Percentiles rank a stretch among this genome's conserved stretches.
Evolutionary conservation across 2,113 vertebrate species (phyloP).

Genomic region (Gobius niger): DNA sequence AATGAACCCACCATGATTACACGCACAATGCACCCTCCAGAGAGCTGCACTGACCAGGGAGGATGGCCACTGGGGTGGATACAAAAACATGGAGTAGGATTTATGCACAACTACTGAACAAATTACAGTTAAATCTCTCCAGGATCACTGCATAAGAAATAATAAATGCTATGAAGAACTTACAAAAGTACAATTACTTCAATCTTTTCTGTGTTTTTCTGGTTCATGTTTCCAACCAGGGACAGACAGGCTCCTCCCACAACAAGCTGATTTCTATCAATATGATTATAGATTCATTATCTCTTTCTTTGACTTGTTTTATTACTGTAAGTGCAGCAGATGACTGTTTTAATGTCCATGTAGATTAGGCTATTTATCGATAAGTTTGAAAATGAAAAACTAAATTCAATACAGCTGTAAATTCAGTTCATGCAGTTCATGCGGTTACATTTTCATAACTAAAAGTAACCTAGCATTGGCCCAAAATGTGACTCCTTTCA

Average conservation of each 20-base stretch:
- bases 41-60: conserved; percentile 42
- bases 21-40: conserved; percentile 53
- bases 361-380: too few species aligned
- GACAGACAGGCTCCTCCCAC: conserved; percentile 39
- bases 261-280: conserved; percentile 58
- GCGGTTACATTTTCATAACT: not conserved
- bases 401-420: not conserved
- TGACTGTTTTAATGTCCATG: too few species aligned
- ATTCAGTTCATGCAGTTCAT: too few species aligned
- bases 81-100: conserved; percentile 71
- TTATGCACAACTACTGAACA: not conserved
- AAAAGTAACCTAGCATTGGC: too few species aligned
- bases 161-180: not conserved
- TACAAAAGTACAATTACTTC: not conserved
- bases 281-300: conserved; percentile 17
- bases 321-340: too few species aligned
- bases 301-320: too few species aligned
- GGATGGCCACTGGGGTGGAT: conserved; percentile 23
- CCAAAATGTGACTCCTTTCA: too few species aligned
- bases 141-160: not conserved
- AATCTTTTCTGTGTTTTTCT: conserved; percentile 9
- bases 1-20: conserved; percentile 69
- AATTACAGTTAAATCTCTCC: not conserved
- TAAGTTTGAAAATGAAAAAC: too few species aligned
- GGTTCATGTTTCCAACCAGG: conserved; percentile 55